Evolutionary conservation across 2,888 invertebrate species (phyloP).

Genomic region (Aspidapion aeneum): DNA sequence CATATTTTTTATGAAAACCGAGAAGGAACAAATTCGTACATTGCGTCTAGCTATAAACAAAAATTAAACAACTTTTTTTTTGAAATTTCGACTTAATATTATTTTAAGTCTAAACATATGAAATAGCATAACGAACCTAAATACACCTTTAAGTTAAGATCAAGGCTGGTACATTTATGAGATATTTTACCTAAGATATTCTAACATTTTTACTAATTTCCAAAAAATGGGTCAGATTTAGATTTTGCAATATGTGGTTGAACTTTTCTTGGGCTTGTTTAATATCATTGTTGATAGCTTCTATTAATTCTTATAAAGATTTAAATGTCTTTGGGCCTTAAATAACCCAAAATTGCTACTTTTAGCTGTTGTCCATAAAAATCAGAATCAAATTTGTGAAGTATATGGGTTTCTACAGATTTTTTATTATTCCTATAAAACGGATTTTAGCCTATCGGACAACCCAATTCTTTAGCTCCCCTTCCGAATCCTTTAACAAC

Average conservation of each 20-base stretch:
- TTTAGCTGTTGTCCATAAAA: conserved; percentile 83
- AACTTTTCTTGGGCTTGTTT: conserved; percentile 59
- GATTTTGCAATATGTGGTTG: conserved; percentile 52
- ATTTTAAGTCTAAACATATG: too few species aligned
- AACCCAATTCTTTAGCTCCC: conserved; percentile 94
- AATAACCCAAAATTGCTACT: conserved; percentile 76
- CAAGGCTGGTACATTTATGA: too few species aligned
- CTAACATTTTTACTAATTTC: neutral
- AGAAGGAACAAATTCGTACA: too few species aligned
- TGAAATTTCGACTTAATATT: too few species aligned
- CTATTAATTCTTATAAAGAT: conserved; percentile 70
- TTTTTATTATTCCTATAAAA: conserved; percentile 89
- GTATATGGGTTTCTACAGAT: conserved; percentile 92
- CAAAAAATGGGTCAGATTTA: conserved; percentile 46
- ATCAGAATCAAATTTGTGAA: conserved; percentile 78
- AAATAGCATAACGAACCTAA: too few species aligned
- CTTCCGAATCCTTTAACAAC: conserved; percentile 94
- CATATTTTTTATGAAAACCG: too few species aligned
- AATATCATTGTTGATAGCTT: conserved; percentile 79
- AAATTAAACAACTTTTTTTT: too few species aligned
- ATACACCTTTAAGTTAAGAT: too few species aligned
- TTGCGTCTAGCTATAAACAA: too few species aligned
- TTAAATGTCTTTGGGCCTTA: conserved; percentile 82
- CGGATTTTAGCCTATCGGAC: conserved; percentile 96
- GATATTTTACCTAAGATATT: too few species aligned